Evolutionary conservation across 2,888 invertebrate species (phyloP).

Genomic region (Stratiomys singularior): DNA sequence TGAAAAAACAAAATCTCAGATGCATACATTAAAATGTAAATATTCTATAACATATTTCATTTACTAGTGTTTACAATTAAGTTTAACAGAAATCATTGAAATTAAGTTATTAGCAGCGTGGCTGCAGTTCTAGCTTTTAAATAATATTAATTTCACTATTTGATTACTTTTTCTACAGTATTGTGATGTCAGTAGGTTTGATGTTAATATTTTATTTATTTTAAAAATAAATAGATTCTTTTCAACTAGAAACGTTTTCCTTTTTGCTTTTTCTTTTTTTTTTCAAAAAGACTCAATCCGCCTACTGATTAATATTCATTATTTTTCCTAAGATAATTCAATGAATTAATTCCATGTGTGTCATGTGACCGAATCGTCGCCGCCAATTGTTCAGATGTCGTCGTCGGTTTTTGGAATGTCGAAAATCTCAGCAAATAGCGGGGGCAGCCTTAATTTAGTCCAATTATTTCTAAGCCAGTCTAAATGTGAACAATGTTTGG

Average conservation of each 20-base stretch:
- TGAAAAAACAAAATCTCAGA: slow-evolving; percentile 10
- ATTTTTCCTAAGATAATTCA: neutral
- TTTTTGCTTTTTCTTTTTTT: neutral
- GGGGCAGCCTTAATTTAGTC: slow-evolving; percentile 85
- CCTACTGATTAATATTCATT: slow-evolving; percentile 3
- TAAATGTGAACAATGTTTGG: slow-evolving; percentile 83
- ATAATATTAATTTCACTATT: slow-evolving; percentile 34
- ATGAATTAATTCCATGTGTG: neutral
- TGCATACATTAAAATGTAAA: neutral
- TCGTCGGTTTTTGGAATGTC: slow-evolving; percentile 91
- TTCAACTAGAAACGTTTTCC: neutral
- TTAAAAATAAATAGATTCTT: slow-evolving; percentile 3
- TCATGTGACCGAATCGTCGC: neutral
- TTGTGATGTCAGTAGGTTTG: slow-evolving; percentile 29
- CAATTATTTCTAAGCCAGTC: slow-evolving; percentile 93
- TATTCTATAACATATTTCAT: slow-evolving; percentile 32
- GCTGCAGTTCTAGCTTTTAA: slow-evolving; percentile 20
- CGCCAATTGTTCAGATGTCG: slow-evolving; percentile 64
- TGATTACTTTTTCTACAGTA: neutral
- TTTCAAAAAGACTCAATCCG: neutral
- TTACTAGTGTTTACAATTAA: slow-evolving; percentile 11
- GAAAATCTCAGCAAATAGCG: slow-evolving; percentile 95
- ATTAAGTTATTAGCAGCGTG: slow-evolving; percentile 30
- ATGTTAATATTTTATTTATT: neutral
- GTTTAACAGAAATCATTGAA: slow-evolving; percentile 32